These are phyloP conservation scores for Sussaba pulchella DNA, from an alignment of 2,888 invertebrate genomes.

Conservation along the genomic window DNA sequence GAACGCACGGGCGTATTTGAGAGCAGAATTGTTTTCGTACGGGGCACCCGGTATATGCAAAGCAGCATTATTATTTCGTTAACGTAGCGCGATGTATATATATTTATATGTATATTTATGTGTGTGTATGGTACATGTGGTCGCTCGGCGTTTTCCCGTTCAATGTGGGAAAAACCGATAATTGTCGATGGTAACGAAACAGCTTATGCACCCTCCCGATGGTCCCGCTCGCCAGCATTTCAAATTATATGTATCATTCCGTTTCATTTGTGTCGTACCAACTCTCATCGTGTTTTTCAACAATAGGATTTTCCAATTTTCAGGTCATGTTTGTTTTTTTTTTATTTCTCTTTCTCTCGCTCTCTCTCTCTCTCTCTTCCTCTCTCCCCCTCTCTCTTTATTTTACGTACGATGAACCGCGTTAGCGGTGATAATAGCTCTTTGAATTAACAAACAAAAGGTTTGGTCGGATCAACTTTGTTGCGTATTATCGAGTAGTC, in stretches of 20 bases:
- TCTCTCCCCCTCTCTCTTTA: no score
- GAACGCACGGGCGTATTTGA: background rate
- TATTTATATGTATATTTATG: background rate
- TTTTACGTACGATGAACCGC: background rate
- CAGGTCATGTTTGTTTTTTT: background rate
- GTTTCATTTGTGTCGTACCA: constrained; percentile 19
- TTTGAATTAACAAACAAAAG: background rate
- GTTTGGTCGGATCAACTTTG: background rate
- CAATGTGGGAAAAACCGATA: constrained; percentile 54
- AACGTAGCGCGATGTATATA: constrained; percentile 3
- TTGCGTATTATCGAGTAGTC: background rate
- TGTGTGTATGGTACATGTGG: constrained; percentile 4
- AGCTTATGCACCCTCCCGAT: constrained; percentile 55
- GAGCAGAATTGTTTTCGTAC: constrained; percentile 44
- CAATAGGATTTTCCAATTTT: background rate
- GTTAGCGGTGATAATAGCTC: background rate
- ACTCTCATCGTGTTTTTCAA: background rate
- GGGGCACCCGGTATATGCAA: constrained; percentile 33
- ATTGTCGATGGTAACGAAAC: constrained; percentile 60
- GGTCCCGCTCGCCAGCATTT: constrained; percentile 18
- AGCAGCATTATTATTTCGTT: constrained; percentile 61
- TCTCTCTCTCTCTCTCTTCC: no score
- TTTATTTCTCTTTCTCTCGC: background rate
- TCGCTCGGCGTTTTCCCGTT: constrained; percentile 14
- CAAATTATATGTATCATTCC: constrained; percentile 30